Conservation (phyloP, 2,797 vertebrate species). For the Catostomus latipinnis region DNA sequence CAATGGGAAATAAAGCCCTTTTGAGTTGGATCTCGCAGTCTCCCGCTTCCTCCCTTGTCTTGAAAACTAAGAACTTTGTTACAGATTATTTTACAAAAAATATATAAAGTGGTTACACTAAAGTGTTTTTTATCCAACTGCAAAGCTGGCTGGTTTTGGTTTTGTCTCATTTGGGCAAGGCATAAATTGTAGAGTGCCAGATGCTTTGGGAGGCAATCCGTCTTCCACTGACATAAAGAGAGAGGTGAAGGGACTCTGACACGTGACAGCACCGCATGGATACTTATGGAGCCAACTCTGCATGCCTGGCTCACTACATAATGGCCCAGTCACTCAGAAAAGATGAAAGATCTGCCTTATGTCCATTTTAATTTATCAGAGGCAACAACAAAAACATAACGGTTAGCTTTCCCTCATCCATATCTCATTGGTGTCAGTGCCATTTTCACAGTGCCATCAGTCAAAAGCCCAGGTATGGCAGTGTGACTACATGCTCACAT, state of each 20-base stretch:
- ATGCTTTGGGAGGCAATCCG: conserved; percentile 66
- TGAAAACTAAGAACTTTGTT: too few species aligned
- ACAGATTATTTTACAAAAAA: background rate
- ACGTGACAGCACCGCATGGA: conserved; percentile 28
- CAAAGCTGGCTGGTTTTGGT: conserved; percentile 23
- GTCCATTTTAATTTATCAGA: conserved; percentile 67
- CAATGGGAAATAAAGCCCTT: too few species aligned
- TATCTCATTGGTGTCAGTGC: conserved; percentile 55
- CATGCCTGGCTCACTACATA: conserved; percentile 52
- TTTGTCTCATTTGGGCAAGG: conserved; percentile 46
- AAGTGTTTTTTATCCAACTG: conserved; percentile 1
- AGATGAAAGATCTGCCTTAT: conserved; percentile 50
- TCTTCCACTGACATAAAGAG: conserved; percentile 70
- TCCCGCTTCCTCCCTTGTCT: too few species aligned
- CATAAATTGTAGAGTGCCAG: conserved; percentile 59
- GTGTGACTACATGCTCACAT: conserved; percentile 39
- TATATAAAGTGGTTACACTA: background rate
- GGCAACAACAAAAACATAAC: conserved; percentile 62
- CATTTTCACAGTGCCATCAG: conserved; percentile 57
- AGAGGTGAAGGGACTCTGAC: conserved; percentile 53
- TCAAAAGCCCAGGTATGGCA: conserved; percentile 28
- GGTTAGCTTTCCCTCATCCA: conserved; percentile 52
- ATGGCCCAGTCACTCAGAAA: conserved; percentile 64
- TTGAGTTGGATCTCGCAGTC: too few species aligned
- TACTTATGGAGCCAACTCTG: conserved; percentile 68